Percentiles rank a stretch among this genome's conserved stretches.
Evolutionary conservation across 2,888 invertebrate genomes (phyloP).

Genomic region (Hydraecia micacea): DNA sequence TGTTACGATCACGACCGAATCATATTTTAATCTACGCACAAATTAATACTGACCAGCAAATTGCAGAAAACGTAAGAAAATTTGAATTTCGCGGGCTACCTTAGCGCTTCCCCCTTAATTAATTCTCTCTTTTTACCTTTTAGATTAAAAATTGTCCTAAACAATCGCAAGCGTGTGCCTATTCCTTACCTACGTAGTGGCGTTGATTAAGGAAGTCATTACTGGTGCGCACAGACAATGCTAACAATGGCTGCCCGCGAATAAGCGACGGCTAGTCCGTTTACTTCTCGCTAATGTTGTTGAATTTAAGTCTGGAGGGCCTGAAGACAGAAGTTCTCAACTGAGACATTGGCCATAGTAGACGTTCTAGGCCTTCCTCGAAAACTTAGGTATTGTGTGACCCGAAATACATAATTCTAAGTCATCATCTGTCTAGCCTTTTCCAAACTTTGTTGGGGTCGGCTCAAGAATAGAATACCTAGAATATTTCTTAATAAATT

Average conservation of each 20-base stretch:
- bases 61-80: too few relatives aligned
- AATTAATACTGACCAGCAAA: too few relatives aligned
- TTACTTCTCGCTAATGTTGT: conserved; percentile 34
- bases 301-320: conserved; percentile 18
- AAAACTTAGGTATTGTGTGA: neutral
- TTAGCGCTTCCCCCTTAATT: too few relatives aligned
- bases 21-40: too few relatives aligned
- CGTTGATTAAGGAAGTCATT: conserved; percentile 81
- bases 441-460: too few relatives aligned
- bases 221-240: conserved; percentile 67
- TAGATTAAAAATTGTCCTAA: neutral
- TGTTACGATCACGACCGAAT: too few relatives aligned
- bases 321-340: conserved; percentile 18
- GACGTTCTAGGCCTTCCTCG: neutral
- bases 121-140: neutral
- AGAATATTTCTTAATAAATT: too few relatives aligned
- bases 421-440: neutral
- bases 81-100: too few relatives aligned
- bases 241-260: conserved; percentile 52
- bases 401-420: neutral
- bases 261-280: conserved; percentile 43
- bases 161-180: conserved; percentile 60
- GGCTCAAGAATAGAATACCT: too few relatives aligned
- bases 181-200: conserved; percentile 55
- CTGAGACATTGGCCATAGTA: neutral